A percentile compares a stretch with the other conserved stretches of the same genome.
Conservation (phyloP, 1,140 invertebrate genomes). For the Halesus radiatus region DNA sequence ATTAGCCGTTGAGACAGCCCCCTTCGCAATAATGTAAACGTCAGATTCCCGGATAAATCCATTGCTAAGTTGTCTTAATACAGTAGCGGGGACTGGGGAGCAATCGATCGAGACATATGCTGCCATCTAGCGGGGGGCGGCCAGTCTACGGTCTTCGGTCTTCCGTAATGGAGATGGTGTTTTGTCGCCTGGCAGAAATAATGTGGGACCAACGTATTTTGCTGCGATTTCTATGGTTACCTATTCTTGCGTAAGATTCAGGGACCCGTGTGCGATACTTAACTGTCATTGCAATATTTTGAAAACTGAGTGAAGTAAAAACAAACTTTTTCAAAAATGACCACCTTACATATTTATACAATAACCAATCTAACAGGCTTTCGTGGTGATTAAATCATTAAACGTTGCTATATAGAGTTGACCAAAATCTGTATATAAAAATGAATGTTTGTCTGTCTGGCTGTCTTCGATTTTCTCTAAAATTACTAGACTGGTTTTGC, state of each 20-base stretch:
- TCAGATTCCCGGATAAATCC: background rate
- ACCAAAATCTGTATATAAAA: too few relatives aligned
- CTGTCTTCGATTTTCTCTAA: too few relatives aligned
- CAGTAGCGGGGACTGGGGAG: background rate
- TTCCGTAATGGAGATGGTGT: background rate
- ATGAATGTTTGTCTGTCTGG: too few relatives aligned
- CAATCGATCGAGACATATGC: slow-evolving; percentile 20
- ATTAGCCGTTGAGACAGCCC: background rate
- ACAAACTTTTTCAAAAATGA: too few relatives aligned
- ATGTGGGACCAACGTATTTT: background rate
- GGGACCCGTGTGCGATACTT: too few relatives aligned
- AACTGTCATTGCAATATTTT: too few relatives aligned
- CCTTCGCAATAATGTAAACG: background rate
- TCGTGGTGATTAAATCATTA: too few relatives aligned
- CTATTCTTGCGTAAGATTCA: background rate
- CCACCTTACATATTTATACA: too few relatives aligned
- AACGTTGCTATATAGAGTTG: too few relatives aligned
- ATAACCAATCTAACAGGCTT: too few relatives aligned
- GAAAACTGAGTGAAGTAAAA: too few relatives aligned
- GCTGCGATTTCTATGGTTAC: background rate
- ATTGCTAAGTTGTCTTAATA: slow-evolving; percentile 27
- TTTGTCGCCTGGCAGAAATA: background rate
- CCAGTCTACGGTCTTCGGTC: background rate
- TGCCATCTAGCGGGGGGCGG: background rate
- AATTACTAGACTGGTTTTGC: too few relatives aligned